phyloP scores from a whole-genome alignment of 1,140 invertebrate genomes.

The Lepeophtheirus salmonis region DNA sequence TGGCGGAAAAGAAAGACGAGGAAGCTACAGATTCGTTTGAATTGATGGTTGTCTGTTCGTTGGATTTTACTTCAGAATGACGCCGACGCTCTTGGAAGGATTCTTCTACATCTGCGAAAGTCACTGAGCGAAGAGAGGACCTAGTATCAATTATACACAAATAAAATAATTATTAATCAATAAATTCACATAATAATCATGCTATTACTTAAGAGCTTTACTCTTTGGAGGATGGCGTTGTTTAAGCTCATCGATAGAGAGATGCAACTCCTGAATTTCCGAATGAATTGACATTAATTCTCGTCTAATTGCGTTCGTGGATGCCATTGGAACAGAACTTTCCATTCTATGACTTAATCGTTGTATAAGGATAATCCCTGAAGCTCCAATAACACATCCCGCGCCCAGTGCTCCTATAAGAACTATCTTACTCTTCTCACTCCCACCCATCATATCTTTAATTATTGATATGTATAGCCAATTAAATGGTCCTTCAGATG shows the following conservation, averaged over 20 bases:
- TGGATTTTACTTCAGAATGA: too few species aligned
- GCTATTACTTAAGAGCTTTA: not conserved
- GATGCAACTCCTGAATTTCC: not conserved
- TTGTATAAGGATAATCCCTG: slow-evolving; percentile 8
- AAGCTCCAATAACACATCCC: slow-evolving; percentile 7
- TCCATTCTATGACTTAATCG: not conserved
- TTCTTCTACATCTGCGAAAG: too few species aligned
- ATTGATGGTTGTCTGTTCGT: too few species aligned
- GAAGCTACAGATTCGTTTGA: too few species aligned
- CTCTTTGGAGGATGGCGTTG: not conserved
- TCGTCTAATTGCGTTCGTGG: not conserved
- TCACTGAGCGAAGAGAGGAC: too few species aligned
- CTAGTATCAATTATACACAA: too few species aligned
- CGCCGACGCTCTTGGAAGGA: too few species aligned
- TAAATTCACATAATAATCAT: too few species aligned
- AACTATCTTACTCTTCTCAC: not conserved
- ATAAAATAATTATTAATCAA: too few species aligned
- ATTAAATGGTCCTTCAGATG: not conserved
- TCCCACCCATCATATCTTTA: not conserved
- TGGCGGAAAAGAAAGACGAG: too few species aligned
- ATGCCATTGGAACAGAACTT: not conserved
- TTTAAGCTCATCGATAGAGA: not conserved
- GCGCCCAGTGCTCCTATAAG: slow-evolving; percentile 6
- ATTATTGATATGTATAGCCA: not conserved
- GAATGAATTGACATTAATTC: not conserved